Conservation (phyloP, 2,888 invertebrate genomes). For the Molorchus minor region DNA sequence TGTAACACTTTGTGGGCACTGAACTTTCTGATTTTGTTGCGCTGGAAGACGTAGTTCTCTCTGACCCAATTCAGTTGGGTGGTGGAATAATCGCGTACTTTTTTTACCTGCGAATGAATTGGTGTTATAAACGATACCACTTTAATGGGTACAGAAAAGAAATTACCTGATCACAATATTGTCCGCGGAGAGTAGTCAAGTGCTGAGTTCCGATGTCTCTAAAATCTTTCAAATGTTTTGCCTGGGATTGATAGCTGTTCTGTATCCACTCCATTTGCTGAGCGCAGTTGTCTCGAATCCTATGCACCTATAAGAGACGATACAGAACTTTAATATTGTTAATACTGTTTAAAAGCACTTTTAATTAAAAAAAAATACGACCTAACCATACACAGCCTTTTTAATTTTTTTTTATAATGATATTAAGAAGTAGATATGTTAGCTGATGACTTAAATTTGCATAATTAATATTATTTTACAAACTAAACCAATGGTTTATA, state of each 20-base stretch:
- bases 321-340: conserved; percentile 3
- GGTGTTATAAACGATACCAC: conserved; percentile 1
- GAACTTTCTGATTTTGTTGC: conserved; percentile 93
- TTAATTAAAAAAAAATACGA: not conserved
- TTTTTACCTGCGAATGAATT: conserved; percentile 75
- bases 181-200: conserved; percentile 84
- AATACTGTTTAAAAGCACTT: not conserved
- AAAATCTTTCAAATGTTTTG: conserved; percentile 86
- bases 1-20: conserved; percentile 91
- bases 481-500: too few species aligned
- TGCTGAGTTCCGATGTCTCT: conserved; percentile 92
- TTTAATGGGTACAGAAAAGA: not conserved
- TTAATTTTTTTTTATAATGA: too few species aligned
- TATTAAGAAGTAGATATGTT: too few species aligned
- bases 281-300: conserved; percentile 92
- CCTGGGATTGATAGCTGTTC: conserved; percentile 88
- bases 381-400: too few species aligned
- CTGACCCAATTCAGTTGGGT: conserved; percentile 92
- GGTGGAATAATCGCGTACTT: conserved; percentile 91
- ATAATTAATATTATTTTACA: too few species aligned
- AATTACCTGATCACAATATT: conserved; percentile 89
- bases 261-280: conserved; percentile 95
- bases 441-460: too few species aligned
- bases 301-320: conserved; percentile 69
- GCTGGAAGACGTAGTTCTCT: conserved; percentile 94